These are phyloP conservation scores for Astur gentilis DNA, from an alignment of 2,113 vertebrate species.

Conservation along the genomic window DNA sequence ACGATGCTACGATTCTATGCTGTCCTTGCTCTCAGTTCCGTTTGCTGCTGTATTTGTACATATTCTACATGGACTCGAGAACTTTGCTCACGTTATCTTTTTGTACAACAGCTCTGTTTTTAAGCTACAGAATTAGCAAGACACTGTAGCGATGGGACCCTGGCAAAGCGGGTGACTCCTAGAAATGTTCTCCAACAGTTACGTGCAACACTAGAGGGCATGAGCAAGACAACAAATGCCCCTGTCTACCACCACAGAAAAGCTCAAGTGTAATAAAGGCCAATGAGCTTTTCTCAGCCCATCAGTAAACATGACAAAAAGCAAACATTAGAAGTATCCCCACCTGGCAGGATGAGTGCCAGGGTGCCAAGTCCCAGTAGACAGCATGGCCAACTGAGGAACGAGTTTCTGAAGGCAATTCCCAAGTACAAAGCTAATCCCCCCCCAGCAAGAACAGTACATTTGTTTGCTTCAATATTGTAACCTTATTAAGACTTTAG, in stretches of 20 bases:
- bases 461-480: background rate
- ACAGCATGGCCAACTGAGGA: background rate
- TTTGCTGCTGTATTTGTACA: background rate
- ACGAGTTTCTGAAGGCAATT: background rate
- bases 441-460: background rate
- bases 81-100: background rate
- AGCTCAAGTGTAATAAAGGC: background rate
- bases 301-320: background rate
- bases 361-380: background rate
- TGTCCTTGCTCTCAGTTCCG: background rate
- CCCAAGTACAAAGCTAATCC: background rate
- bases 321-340: background rate
- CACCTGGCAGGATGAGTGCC: background rate
- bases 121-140: background rate
- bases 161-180: background rate
- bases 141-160: background rate
- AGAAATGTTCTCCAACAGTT: background rate
- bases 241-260: background rate
- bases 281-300: background rate
- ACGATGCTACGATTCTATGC: rapidly evolving
- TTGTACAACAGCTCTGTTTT: background rate
- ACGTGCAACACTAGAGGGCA: background rate
- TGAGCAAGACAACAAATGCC: background rate
- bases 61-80: background rate
- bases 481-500: background rate